Conservation (phyloP, 2,113 vertebrate species). For the Seriola rivoliana region DNA sequence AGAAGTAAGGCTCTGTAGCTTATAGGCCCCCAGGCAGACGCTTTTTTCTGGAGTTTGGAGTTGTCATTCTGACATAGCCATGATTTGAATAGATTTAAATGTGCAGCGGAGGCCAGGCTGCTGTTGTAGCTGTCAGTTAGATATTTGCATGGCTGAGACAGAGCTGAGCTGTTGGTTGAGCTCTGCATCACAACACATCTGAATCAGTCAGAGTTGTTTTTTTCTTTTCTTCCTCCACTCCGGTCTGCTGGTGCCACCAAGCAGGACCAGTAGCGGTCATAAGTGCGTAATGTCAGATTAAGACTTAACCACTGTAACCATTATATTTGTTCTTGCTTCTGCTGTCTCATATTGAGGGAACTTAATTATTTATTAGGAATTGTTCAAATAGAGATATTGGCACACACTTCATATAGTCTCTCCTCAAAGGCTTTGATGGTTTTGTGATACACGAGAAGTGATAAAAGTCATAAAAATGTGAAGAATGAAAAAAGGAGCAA, state of each 20-base stretch:
- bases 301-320: neutral
- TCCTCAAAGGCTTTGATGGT: neutral
- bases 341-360: neutral
- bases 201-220: slow-evolving; percentile 46
- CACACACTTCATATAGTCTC: neutral
- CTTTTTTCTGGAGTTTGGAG: slow-evolving; percentile 6
- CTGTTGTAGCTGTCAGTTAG: slow-evolving; percentile 59
- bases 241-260: neutral
- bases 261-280: neutral
- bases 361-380: neutral
- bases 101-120: slow-evolving; percentile 33
- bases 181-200: slow-evolving; percentile 26
- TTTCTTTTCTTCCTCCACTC: neutral
- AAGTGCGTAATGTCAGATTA: neutral
- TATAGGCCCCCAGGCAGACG: neutral
- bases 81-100: slow-evolving; percentile 79
- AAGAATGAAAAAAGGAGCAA: neutral
- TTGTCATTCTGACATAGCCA: slow-evolving; percentile 16
- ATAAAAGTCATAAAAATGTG: neutral
- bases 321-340: neutral
- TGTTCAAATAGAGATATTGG: neutral
- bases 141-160: slow-evolving; percentile 69
- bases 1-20: slow-evolving; percentile 9
- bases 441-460: neutral
- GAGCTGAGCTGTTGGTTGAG: slow-evolving; percentile 31